Conservation (phyloP, 2,797 vertebrate genomes). For the Halcyon smyrnensis region DNA sequence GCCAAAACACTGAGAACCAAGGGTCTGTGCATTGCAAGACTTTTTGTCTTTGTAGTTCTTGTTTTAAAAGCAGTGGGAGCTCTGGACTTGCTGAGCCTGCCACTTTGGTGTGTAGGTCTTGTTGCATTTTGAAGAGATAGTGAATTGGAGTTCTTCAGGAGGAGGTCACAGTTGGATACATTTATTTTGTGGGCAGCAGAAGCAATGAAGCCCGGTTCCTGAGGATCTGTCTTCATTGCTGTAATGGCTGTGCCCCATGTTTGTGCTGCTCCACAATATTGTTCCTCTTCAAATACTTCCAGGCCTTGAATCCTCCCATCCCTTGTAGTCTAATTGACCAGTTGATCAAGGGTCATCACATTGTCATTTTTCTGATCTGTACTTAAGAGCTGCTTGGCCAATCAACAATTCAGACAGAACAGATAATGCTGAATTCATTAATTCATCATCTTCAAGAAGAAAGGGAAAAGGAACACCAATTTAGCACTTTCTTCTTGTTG, state of each 20-base stretch:
- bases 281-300: neutral
- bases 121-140: neutral
- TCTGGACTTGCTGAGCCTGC: neutral
- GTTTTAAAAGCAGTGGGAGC: neutral
- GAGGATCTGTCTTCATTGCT: neutral
- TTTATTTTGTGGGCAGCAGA: neutral
- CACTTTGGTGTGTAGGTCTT: neutral
- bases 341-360: neutral
- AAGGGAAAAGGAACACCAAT: neutral
- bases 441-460: neutral
- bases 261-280: neutral
- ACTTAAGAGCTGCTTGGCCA: neutral
- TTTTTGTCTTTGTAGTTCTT: neutral
- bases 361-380: neutral
- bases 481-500: neutral
- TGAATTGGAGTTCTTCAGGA: neutral
- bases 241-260: neutral
- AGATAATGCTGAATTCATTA: neutral
- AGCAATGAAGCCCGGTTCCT: neutral
- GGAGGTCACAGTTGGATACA: neutral
- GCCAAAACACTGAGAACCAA: neutral
- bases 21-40: neutral
- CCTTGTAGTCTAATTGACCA: neutral
- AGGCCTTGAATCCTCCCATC: neutral
- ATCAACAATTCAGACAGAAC: neutral